Base-by-base conservation (phyloP, 2,888 invertebrate species). In the Andrena marginata region DNA sequence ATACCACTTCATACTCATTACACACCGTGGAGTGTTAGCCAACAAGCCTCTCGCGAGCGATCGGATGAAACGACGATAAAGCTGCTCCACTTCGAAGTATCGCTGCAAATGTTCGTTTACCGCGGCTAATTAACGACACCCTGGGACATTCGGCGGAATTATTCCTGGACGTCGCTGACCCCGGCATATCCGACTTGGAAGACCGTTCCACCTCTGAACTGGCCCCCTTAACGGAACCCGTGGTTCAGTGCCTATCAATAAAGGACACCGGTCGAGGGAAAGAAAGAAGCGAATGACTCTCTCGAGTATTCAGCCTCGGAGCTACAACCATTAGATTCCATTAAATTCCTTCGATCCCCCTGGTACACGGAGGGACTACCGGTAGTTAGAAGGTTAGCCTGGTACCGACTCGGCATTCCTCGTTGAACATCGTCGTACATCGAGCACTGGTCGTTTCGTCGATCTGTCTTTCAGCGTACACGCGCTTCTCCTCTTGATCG, bases 271-370 rank as follows among this genome's bases (percentile, higher is more conserved):
- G 71, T 76, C 49, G 49, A 59, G 26, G 59, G 35, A 56, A 59
- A 56, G 48, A 62, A 73, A 60, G 67, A 76, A 76, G 82, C 77
- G 85, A 85, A 81, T 81, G 88, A 77, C 65, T 86, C 82, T 85
- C 33, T 82, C 85, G 86, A 86, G 89, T 85, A 88, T 87, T 86
- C 86, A 80, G 87, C 87, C 90, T 82, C 86, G 80, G 77, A 88
- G 86, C 89, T 80, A 88, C 87, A 87, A 85, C 87, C 88, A 90
- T 90, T 91, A 89, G 90, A 85, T 90, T 87, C 86, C 89, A 91
- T 91, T 90, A 90, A 91, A 91, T 91, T 91, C 88, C 87, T 83
- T 77, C 88, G 87, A 90, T 89, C 88, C 89, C 87, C 85, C 59
- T 73, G 85, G 85, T 87, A 90, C 90, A 87, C 89, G 86, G 87